A percentile compares a stretch with the other conserved stretches of the same genome.
These are phyloP conservation scores for Octomys mimax DNA, from an alignment of 2,797 vertebrate species.

Conservation along the genomic window DNA sequence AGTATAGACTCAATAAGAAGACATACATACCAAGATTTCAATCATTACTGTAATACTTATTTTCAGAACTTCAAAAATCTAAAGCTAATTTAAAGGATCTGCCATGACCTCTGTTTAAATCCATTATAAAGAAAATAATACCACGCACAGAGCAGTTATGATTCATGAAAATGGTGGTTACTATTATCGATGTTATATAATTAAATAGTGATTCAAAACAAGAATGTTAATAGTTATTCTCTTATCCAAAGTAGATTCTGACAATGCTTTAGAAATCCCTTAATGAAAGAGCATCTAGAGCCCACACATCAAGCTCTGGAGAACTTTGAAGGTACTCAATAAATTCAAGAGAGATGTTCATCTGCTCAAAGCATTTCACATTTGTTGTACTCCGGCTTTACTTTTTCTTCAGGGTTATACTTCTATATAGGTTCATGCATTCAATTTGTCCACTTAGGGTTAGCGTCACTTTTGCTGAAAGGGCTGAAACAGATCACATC, in stretches of 20 bases:
- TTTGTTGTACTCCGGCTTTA: neutral
- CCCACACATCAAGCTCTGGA: neutral
- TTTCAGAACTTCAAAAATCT: constrained; percentile 15
- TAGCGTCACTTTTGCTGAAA: constrained; percentile 16
- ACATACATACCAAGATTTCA: neutral
- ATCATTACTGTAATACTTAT: neutral
- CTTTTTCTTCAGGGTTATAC: constrained; percentile 30
- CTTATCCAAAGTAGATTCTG: neutral
- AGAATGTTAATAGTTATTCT: neutral
- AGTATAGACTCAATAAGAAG: neutral
- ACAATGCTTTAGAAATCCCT: neutral
- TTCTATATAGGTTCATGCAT: neutral
- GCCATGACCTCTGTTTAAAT: neutral
- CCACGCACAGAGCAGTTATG: neutral
- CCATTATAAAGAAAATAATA: neutral
- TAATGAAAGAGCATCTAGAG: neutral
- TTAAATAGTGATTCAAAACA: neutral
- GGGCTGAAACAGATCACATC: neutral
- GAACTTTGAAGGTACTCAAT: neutral
- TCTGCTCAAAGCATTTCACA: constrained; percentile 3
- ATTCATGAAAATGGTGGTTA: neutral
- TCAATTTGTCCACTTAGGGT: neutral
- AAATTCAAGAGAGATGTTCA: neutral
- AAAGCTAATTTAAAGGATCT: neutral
- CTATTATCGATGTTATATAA: neutral